Percentiles rank a stretch among this genome's conserved stretches.
Evolutionary conservation across 2,888 invertebrate genomes (phyloP).

Genomic region (Brachypterus glaber): DNA sequence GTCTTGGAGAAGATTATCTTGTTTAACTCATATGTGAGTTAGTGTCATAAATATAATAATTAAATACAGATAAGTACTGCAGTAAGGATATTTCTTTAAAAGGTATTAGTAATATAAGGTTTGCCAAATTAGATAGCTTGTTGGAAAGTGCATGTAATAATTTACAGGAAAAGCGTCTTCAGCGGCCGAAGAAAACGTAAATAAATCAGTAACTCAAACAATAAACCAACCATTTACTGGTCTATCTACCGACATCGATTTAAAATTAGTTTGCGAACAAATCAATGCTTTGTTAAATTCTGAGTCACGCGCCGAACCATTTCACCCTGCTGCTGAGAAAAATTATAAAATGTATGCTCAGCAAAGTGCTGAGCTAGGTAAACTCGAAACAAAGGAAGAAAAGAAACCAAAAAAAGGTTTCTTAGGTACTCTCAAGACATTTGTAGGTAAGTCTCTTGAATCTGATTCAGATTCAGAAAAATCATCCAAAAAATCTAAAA

Average conservation of each 20-base stretch:
- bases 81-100: slow-evolving; percentile 37
- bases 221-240: slow-evolving; percentile 18
- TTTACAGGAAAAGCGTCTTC: slow-evolving; percentile 41
- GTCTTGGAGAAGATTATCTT: too few relatives aligned
- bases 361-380: slow-evolving; percentile 13
- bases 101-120: slow-evolving; percentile 28
- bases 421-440: slow-evolving; percentile 37
- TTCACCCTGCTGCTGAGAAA: slow-evolving; percentile 25
- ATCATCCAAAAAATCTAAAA: slow-evolving; percentile 32
- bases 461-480: slow-evolving; percentile 40
- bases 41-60: too few relatives aligned
- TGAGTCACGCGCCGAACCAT: slow-evolving; percentile 36
- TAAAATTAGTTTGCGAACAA: slow-evolving; percentile 26
- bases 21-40: slow-evolving; percentile 34
- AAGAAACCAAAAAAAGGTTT: slow-evolving; percentile 36
- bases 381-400: slow-evolving; percentile 30
- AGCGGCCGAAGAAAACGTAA: slow-evolving; percentile 24
- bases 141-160: slow-evolving; percentile 42
- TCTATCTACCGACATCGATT: slow-evolving; percentile 22
- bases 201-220: slow-evolving; percentile 19
- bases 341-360: slow-evolving; percentile 19
- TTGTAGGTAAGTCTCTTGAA: slow-evolving; percentile 37
- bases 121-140: slow-evolving; percentile 39
- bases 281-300: slow-evolving; percentile 38
- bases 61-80: slow-evolving; percentile 29